Conservation (phyloP, 2,113 vertebrate genomes). For the Clarias magur region DNA sequence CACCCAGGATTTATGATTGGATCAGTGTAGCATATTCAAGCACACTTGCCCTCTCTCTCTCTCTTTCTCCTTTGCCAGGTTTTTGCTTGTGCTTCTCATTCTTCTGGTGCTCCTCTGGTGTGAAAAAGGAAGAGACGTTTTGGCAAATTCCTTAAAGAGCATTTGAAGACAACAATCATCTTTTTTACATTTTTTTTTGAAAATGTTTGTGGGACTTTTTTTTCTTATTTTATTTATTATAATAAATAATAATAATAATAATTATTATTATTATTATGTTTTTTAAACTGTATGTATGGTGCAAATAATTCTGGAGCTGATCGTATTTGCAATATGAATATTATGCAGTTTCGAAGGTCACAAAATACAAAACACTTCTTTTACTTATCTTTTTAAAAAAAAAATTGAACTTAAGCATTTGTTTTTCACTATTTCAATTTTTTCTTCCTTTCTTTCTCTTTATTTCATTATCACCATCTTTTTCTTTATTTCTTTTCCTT, state of each 20-base stretch:
- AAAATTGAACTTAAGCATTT: background rate
- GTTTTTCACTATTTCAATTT: background rate
- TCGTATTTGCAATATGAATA: background rate
- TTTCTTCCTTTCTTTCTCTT: slow-evolving; percentile 9
- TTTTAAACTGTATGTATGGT: background rate
- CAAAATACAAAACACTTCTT: background rate
- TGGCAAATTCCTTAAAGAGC: background rate
- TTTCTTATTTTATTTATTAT: too few species aligned
- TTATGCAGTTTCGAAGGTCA: background rate
- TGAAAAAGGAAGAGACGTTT: slow-evolving; percentile 29
- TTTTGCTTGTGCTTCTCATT: slow-evolving; percentile 25
- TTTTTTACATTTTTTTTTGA: background rate
- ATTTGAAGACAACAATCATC: background rate
- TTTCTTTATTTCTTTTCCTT: background rate
- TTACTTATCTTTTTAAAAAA: background rate
- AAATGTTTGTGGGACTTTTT: background rate
- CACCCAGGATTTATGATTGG: slow-evolving; percentile 45
- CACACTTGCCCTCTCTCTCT: slow-evolving; percentile 12
- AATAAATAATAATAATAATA: too few species aligned
- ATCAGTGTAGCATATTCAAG: slow-evolving; percentile 38
- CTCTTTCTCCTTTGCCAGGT: slow-evolving; percentile 4
- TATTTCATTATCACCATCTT: background rate
- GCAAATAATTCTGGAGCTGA: background rate
- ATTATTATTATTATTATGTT: too few species aligned
- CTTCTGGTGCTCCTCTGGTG: slow-evolving; percentile 13